Evolutionary conservation across 1,140 invertebrate species (phyloP), one percentile per base, ranked within the genome.

Genomic region (Ceratoteleas bidentatus): DNA sequence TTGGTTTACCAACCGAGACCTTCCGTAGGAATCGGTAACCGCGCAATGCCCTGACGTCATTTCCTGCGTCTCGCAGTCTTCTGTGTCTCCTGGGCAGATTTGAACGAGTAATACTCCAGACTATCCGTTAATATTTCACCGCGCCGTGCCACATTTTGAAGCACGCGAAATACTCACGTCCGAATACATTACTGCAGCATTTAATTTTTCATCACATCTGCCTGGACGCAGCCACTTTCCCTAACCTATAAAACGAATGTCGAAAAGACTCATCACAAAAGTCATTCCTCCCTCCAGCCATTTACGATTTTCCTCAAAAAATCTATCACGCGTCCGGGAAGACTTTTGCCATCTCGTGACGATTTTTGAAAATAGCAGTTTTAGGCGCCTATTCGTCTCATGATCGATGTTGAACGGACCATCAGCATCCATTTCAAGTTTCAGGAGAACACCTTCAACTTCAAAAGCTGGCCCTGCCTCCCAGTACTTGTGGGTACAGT

Each of bases 1-100:
- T 87, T 90, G 89, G 88, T 84, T 85, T 89, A 85, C 86, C 89
- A 90, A 89, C 86, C 89, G 88, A 86, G 85, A 89, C 86, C 80
- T 81, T 82, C 80, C 73, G 65, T 82, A 74, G 81, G 81, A 83
- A 85, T 84, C 81, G 73, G 86, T 84, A 85, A 87, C 85, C 79
- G 85, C 86, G 85, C 86, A 88, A 83, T 85, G 65, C 66, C 47
- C 50, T 88, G 88, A 89, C 87, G 87, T 89, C 88, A 88, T 74
- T 89, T 88, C 87, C 88, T 87, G 73, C 78, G 83, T 85, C 84
- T 84, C 81, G 70, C 66, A 52, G 75, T 32, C 60, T 64, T 79
- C 61, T 73, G 38, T 16, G 62, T 69, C 64, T 73, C 64, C 36
- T 74, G 47, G 45, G 24, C 36, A 58, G 15, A 77, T 68, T 70